A percentile compares a stretch with the other conserved stretches of the same genome.
Evolutionary conservation across 2,113 vertebrate species (phyloP).

Genomic region (Rissa tridactyla): DNA sequence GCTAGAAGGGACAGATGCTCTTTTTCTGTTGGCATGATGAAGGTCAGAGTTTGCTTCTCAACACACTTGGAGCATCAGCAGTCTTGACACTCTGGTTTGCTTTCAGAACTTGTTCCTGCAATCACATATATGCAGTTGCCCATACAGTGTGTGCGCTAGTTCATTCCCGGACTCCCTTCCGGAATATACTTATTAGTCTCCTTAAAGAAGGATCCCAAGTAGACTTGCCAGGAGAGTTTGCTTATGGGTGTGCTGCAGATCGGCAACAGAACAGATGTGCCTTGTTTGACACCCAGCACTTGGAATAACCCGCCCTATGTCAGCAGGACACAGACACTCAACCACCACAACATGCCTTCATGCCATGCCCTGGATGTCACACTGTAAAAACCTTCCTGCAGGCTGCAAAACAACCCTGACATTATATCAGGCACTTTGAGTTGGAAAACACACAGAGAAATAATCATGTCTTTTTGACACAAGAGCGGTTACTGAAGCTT

Average conservation of each 20-base stretch:
- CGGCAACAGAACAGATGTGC: not conserved
- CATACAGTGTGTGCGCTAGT: not conserved
- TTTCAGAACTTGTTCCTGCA: not conserved
- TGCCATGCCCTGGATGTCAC: not conserved
- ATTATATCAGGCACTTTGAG: not conserved
- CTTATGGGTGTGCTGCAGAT: not conserved
- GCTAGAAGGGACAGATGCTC: not conserved
- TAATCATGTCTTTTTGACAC: not conserved
- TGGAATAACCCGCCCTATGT: not conserved
- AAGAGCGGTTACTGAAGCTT: not conserved
- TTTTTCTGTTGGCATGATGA: not conserved
- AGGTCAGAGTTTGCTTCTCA: not conserved
- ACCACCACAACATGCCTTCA: not conserved
- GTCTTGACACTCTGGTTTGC: not conserved
- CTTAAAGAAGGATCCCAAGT: not conserved
- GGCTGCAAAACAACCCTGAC: not conserved
- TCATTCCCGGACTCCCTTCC: accelerated
- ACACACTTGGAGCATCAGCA: not conserved
- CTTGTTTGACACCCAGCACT: not conserved
- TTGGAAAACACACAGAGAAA: not conserved
- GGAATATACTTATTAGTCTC: not conserved
- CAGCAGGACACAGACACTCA: not conserved
- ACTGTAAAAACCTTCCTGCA: not conserved
- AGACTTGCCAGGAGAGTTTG: not conserved
- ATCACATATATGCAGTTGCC: not conserved